These are phyloP conservation scores for Tinea trinotella DNA, from an alignment of 2,888 invertebrate genomes.

Conservation along the genomic window DNA sequence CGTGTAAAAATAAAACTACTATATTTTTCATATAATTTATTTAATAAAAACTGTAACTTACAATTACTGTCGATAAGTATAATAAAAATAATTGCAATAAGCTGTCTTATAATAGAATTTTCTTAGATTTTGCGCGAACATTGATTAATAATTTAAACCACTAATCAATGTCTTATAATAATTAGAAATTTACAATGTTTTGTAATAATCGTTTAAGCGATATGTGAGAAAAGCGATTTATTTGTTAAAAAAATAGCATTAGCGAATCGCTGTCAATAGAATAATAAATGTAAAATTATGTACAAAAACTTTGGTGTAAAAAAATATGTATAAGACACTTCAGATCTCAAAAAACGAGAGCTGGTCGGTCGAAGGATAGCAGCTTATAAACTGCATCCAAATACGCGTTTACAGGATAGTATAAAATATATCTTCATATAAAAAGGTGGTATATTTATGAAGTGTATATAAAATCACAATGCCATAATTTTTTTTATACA, in stretches of 20 bases:
- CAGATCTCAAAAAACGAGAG: constrained; percentile 58
- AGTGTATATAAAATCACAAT: constrained; percentile 56
- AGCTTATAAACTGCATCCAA: constrained; percentile 51
- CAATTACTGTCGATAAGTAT: constrained; percentile 42
- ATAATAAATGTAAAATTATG: constrained; percentile 48
- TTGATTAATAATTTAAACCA: too few relatives aligned
- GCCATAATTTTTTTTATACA: constrained; percentile 44
- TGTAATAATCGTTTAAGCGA: constrained; percentile 37
- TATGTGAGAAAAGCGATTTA: constrained; percentile 53
- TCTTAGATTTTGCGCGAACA: too few relatives aligned
- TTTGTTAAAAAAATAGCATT: constrained; percentile 47
- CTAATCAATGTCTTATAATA: too few relatives aligned
- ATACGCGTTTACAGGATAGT: constrained; percentile 68
- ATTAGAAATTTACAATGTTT: constrained; percentile 38
- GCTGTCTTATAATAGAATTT: constrained; percentile 44
- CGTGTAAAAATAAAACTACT: constrained; percentile 30
- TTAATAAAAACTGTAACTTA: constrained; percentile 58
- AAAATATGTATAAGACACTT: constrained; percentile 62
- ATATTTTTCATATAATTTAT: constrained; percentile 42
- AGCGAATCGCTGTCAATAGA: constrained; percentile 40
- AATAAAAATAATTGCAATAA: constrained; percentile 48
- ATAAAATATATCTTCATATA: constrained; percentile 39
- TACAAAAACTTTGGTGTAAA: constrained; percentile 65
- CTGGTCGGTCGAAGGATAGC: constrained; percentile 72
- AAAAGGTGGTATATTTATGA: constrained; percentile 34